phyloP scores from a whole-genome alignment of 2,113 vertebrate genomes.

The Zapornia atra region DNA sequence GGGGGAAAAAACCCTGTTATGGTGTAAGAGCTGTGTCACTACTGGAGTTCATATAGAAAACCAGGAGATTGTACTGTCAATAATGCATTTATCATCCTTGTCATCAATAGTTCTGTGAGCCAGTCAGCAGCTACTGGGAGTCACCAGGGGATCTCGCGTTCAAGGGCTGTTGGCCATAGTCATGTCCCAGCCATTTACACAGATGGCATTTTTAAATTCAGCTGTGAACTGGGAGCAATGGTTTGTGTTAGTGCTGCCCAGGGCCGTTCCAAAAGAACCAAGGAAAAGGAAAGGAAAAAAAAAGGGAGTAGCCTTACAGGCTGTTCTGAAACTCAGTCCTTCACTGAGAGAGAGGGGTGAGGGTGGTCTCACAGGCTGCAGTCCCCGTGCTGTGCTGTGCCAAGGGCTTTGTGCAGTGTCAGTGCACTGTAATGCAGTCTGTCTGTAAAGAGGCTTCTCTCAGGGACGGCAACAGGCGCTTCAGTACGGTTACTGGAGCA shows the following conservation, averaged over 20 bases:
- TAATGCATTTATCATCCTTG: neutral
- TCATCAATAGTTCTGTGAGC: neutral
- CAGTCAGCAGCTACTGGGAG: neutral
- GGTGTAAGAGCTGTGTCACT: neutral
- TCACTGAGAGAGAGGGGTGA: neutral
- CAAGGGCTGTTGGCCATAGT: neutral
- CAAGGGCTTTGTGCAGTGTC: neutral
- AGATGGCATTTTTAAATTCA: neutral
- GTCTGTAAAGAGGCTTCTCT: neutral
- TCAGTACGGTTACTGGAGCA: neutral
- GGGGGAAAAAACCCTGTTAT: neutral
- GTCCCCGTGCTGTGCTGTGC: neutral
- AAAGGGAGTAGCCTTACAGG: neutral
- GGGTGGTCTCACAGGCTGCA: neutral
- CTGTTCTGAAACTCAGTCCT: neutral
- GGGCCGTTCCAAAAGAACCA: neutral
- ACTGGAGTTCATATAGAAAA: neutral
- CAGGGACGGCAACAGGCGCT: neutral
- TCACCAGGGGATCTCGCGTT: neutral
- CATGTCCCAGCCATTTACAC: neutral
- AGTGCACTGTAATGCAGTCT: neutral
- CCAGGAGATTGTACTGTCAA: neutral
- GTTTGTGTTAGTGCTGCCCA: fast-evolving
- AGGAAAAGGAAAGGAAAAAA: no score
- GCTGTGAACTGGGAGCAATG: neutral